Base-by-base conservation (phyloP, 2,797 vertebrate genomes). In the Buphagus erythrorhynchus region DNA sequence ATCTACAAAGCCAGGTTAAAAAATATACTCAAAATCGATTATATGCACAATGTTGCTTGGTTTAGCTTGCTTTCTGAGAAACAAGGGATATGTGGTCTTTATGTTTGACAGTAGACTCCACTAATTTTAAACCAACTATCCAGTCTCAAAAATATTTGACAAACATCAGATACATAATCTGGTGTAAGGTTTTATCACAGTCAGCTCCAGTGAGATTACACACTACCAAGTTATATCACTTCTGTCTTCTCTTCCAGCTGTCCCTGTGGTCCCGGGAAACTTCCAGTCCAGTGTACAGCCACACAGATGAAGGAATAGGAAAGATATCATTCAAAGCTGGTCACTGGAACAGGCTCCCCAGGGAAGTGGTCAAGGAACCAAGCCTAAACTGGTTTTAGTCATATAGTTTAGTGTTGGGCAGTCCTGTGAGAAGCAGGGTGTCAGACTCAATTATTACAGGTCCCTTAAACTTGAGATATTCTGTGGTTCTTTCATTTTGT, bases 261-360 rank as follows among this genome's bases (percentile, higher is more conserved):
- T 74, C n/a, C 18, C 38, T 58, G 14, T 66, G 16, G 31, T 62
- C 13, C 10, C 21, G 54, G 31, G 7, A 80, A 83, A n/a, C 3
- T 57, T 76, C 22, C 16, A 59, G 22, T 48, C 25, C 17, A 28
- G 11, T 25, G 25, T 36, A 33, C 42, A 43, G 13, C 25, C 13
- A 58, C 25, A 4, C 24, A 62, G 26, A 16, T 42, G 49, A 73
- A 74, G 8, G 28, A 80, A 52, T 1, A 73, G 18, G 5, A 68
- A 18, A 38, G 36, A 31, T 5, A n/a, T 10, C 4, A 13, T 2
- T 65, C 45, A 8, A 25, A 5, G 5, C 6, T 3, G 1, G 16
- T 74, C 25, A 36, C 43, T 49, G 28, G 28, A 63, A 68, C 3
- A 48, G 42, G 21, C 2, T 55, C 10, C 18, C 11, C 7, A 52